These are phyloP conservation scores for Dipodomys merriami DNA, from an alignment of 2,113 vertebrate genomes.

Conservation along the genomic window DNA sequence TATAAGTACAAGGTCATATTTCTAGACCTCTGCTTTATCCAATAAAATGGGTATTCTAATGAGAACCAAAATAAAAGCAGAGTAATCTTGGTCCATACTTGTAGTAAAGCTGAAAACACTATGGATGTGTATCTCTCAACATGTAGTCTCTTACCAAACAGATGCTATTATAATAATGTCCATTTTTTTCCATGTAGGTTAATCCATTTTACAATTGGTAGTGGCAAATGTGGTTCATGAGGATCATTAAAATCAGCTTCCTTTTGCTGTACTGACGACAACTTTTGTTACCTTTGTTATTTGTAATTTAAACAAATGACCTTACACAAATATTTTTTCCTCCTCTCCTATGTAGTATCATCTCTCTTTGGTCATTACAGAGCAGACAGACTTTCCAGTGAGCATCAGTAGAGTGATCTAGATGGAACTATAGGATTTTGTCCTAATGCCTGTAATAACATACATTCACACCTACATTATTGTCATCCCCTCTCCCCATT, in stretches of 20 bases:
- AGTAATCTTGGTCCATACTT: background rate
- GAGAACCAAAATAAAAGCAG: background rate
- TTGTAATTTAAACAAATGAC: background rate
- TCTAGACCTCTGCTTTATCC: conserved; percentile 1
- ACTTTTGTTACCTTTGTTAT: background rate
- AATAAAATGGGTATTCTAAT: background rate
- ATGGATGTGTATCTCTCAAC: background rate
- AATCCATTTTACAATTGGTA: background rate
- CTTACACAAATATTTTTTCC: background rate
- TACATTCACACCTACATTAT: too few relatives aligned
- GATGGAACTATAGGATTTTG: background rate
- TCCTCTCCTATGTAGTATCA: background rate
- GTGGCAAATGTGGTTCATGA: background rate
- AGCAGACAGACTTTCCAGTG: background rate
- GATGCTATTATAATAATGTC: background rate
- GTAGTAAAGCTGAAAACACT: background rate
- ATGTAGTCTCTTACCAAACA: background rate
- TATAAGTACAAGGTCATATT: background rate
- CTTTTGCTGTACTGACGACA: background rate
- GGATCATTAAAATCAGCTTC: background rate
- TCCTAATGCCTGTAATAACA: too few relatives aligned
- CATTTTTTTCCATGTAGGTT: background rate
- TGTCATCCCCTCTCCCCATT: too few relatives aligned
- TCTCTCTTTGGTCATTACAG: background rate
- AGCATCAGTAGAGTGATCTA: background rate